Evolutionary conservation across 2,888 invertebrate genomes (phyloP).

Genomic region (Cynaeus angustus): DNA sequence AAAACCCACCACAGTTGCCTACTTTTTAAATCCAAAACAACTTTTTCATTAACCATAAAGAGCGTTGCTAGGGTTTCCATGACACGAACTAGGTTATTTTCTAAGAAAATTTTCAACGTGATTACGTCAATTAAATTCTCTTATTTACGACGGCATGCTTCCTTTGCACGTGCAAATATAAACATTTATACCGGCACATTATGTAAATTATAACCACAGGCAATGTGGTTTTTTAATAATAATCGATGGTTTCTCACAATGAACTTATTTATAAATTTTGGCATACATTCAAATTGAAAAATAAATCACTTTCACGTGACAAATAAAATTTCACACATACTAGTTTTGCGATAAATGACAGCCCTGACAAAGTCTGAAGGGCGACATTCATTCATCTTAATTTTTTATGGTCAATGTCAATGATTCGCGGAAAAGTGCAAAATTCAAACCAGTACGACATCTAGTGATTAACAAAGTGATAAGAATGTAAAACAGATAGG

Average conservation of each 20-base stretch:
- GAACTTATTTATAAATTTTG: conserved; percentile 37
- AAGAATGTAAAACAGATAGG: not conserved
- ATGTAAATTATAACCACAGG: no score
- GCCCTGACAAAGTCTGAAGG: conserved; percentile 24
- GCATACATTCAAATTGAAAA: conserved; percentile 20
- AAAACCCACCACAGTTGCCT: not conserved
- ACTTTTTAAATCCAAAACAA: conserved; percentile 16
- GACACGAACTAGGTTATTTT: conserved; percentile 21
- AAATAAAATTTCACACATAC: conserved; percentile 20
- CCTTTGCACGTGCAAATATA: not conserved
- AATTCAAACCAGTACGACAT: conserved; percentile 5
- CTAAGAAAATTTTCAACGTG: conserved; percentile 25
- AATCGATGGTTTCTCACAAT: conserved; percentile 18
- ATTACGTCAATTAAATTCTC: conserved; percentile 28
- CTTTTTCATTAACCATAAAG: conserved; percentile 8
- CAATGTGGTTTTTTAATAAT: conserved; percentile 2
- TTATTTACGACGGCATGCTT: conserved; percentile 20
- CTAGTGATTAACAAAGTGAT: not conserved
- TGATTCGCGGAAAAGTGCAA: conserved; percentile 14
- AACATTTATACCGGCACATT: not conserved
- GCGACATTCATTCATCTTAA: conserved; percentile 4
- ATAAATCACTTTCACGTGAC: conserved; percentile 44
- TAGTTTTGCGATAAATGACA: conserved; percentile 5
- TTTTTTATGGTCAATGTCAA: conserved; percentile 43
- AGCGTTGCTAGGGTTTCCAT: conserved; percentile 25